Percentiles rank a stretch among this genome's conserved stretches.
Evolutionary conservation across 2,797 vertebrate genomes (phyloP).

Genomic region (Xiphophorus birchmanni): DNA sequence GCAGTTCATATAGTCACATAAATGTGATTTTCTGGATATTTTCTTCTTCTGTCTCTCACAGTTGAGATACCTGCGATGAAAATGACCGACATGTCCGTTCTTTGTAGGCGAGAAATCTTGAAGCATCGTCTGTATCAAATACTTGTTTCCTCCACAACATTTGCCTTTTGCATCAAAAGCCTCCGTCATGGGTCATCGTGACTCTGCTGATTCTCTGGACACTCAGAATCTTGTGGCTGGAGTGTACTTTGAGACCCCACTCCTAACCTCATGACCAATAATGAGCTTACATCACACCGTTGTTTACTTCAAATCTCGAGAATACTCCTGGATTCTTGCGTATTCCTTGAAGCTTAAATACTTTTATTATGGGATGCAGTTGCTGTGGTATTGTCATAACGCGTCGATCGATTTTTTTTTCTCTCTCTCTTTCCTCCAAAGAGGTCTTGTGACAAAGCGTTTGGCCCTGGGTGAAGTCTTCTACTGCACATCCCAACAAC

Average conservation of each 20-base stretch:
- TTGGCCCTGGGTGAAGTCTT: background rate
- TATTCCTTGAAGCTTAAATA: slow-evolving; percentile 72
- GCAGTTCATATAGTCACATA: too few relatives aligned
- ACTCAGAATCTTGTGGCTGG: slow-evolving; percentile 8
- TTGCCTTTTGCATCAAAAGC: slow-evolving; percentile 1
- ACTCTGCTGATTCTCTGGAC: background rate
- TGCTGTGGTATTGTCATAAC: background rate
- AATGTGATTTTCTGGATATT: background rate
- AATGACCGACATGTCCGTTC: background rate
- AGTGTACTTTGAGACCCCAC: slow-evolving; percentile 91
- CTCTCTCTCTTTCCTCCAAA: background rate
- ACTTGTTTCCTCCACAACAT: background rate
- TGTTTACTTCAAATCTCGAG: slow-evolving; percentile 84
- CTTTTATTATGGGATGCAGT: background rate
- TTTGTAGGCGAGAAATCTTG: background rate
- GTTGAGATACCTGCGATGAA: background rate
- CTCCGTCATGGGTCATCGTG: background rate
- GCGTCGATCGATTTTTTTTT: background rate
- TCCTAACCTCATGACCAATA: slow-evolving; percentile 89
- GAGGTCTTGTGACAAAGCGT: background rate
- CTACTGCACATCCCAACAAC: background rate
- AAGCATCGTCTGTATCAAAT: background rate
- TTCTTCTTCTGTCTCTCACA: background rate
- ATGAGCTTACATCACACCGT: slow-evolving; percentile 83
- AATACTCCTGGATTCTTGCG: slow-evolving; percentile 76